Percentiles rank a stretch among this genome's conserved stretches.
phyloP scores from a whole-genome alignment of 1,140 invertebrate genomes.

The Drosophila lowei region DNA sequence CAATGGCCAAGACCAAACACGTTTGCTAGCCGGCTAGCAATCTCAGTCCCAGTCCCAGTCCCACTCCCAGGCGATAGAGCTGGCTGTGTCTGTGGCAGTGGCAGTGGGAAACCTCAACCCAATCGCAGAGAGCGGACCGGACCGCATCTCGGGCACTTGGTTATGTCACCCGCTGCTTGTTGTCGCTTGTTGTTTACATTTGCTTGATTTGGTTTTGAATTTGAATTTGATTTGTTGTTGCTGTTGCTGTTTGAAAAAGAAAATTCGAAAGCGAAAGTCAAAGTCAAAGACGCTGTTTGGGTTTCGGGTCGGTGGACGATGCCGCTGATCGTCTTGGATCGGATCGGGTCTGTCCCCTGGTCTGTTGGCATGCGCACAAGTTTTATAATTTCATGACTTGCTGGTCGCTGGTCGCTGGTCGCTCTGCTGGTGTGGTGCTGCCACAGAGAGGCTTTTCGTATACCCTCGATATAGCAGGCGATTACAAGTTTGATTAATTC shows the following conservation, averaged over 20 bases:
- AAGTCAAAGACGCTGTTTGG: slow-evolving; percentile 68
- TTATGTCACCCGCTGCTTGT: slow-evolving; percentile 66
- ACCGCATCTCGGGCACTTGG: slow-evolving; percentile 71
- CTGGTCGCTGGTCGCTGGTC: slow-evolving; percentile 13
- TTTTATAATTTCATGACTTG: slow-evolving; percentile 66
- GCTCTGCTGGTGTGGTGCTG: neutral
- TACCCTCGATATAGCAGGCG: neutral
- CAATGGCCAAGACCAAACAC: slow-evolving; percentile 44
- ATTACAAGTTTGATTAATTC: too few species aligned
- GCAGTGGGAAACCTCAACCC: neutral
- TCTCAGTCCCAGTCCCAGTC: neutral
- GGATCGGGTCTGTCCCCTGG: slow-evolving; percentile 26
- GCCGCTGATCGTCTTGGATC: slow-evolving; percentile 2
- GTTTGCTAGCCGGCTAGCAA: slow-evolving; percentile 14
- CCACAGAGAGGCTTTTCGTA: neutral
- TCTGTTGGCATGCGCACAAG: slow-evolving; percentile 10
- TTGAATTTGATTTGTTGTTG: slow-evolving; percentile 17
- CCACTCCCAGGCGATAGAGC: neutral
- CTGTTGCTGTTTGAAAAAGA: slow-evolving; percentile 54
- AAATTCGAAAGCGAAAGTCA: slow-evolving; percentile 82
- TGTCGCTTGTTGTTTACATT: slow-evolving; percentile 54
- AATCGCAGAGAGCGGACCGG: slow-evolving; percentile 8
- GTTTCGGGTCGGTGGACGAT: slow-evolving; percentile 38
- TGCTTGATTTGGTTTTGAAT: slow-evolving; percentile 40
- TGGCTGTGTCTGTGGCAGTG: neutral